Conservation (phyloP, 2,113 vertebrate species). For the Entomyzon cyanotis region DNA sequence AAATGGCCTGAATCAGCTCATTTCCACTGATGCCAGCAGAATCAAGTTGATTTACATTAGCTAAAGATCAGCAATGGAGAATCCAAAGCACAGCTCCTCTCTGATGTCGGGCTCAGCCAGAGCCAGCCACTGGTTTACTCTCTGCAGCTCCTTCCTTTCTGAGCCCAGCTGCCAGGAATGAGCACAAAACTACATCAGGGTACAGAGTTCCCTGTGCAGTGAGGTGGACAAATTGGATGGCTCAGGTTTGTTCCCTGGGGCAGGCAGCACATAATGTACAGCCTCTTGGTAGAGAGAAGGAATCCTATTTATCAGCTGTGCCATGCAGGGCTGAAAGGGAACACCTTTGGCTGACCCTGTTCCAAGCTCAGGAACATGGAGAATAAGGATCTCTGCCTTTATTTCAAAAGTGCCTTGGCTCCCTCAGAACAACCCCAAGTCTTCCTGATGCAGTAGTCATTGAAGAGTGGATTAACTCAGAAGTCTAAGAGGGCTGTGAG, state of each 20-base stretch:
- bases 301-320: not conserved
- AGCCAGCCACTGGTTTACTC: not conserved
- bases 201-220: not conserved
- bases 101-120: accelerated
- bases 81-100: not conserved
- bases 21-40: not conserved
- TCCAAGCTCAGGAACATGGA: not conserved
- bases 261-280: not conserved
- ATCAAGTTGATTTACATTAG: not conserved
- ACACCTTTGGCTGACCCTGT: not conserved
- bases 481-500: not conserved
- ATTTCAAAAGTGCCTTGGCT: not conserved
- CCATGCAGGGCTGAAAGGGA: not conserved
- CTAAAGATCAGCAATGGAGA: not conserved
- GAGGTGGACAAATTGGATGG: not conserved
- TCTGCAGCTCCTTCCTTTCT: not conserved
- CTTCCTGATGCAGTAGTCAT: not conserved
- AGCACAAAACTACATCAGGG: not conserved
- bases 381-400: not conserved
- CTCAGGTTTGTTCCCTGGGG: not conserved
- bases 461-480: not conserved
- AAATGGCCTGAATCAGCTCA: not conserved
- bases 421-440: not conserved
- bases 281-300: not conserved
- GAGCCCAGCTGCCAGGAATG: not conserved